These are phyloP conservation scores for Oscheius sp. DNA, from an alignment of 2,888 invertebrate species.

Conservation along the genomic window DNA sequence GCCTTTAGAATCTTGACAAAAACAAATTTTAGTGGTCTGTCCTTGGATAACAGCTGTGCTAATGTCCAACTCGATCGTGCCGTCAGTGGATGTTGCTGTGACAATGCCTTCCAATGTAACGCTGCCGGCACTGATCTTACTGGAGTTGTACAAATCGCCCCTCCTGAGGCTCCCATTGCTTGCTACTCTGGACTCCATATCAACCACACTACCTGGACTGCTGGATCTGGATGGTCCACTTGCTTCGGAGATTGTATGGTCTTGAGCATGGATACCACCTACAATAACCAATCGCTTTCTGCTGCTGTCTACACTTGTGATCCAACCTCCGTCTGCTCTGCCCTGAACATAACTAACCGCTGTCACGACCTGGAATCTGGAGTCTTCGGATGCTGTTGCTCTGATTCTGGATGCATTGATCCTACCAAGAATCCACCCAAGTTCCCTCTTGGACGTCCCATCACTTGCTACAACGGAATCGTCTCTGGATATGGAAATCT, in stretches of 20 bases:
- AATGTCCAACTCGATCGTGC: conserved; percentile 36
- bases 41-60: conserved; percentile 42
- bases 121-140: conserved; percentile 30
- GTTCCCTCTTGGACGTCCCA: neutral
- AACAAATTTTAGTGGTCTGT: conserved; percentile 28
- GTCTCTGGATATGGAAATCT: conserved; percentile 25
- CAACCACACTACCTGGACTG: conserved; percentile 26
- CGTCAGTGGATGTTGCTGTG: conserved; percentile 42
- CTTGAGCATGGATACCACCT: conserved; percentile 40
- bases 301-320: conserved; percentile 52
- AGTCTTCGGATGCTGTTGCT: conserved; percentile 48
- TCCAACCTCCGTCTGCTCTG: conserved; percentile 45
- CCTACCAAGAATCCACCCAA: conserved; percentile 28
- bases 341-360: conserved; percentile 35
- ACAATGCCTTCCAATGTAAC: conserved; percentile 42
- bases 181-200: conserved; percentile 48
- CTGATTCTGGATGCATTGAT: conserved; percentile 35
- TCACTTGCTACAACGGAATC: conserved; percentile 28
- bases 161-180: conserved; percentile 42
- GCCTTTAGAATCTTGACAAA: neutral
- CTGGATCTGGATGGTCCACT: conserved; percentile 43
- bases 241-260: conserved; percentile 52
- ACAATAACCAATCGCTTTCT: conserved; percentile 26
- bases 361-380: conserved; percentile 42
- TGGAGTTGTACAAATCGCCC: conserved; percentile 34